A percentile compares a stretch with the other conserved stretches of the same genome.
phyloP scores from a whole-genome alignment of 2,888 invertebrate species.

The Leptura quadrifasciata region DNA sequence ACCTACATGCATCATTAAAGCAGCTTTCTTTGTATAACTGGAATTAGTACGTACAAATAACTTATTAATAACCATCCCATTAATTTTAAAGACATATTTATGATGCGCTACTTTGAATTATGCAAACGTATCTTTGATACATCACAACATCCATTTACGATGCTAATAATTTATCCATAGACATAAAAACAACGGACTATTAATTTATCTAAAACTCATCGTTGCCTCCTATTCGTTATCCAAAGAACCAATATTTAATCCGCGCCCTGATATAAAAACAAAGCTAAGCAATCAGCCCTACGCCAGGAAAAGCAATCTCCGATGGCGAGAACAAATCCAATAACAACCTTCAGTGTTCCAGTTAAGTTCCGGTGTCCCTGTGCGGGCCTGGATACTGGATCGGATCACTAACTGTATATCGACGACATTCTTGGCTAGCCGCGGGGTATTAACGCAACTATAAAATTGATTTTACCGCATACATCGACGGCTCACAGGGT shows the following conservation, averaged over 20 bases:
- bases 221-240: not conserved
- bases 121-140: no score
- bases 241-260: slow-evolving; percentile 26
- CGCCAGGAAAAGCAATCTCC: slow-evolving; percentile 56
- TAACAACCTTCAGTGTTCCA: slow-evolving; percentile 59
- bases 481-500: slow-evolving; percentile 27
- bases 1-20: no score
- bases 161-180: no score
- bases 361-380: slow-evolving; percentile 56
- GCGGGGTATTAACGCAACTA: slow-evolving; percentile 63
- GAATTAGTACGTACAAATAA: no score
- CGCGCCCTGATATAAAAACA: slow-evolving; percentile 39
- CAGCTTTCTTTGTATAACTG: no score
- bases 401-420: slow-evolving; percentile 47
- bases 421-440: slow-evolving; percentile 46
- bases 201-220: slow-evolving; percentile 12
- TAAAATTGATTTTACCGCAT: slow-evolving; percentile 62
- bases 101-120: no score
- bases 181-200: not conserved
- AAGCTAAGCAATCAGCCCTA: slow-evolving; percentile 50
- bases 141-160: no score
- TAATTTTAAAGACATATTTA: no score
- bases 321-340: slow-evolving; percentile 60
- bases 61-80: no score
- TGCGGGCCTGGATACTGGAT: slow-evolving; percentile 21